These are phyloP conservation scores for Teleopsis dalmanni DNA, from an alignment of 1,140 invertebrate genomes.

Conservation along the genomic window DNA sequence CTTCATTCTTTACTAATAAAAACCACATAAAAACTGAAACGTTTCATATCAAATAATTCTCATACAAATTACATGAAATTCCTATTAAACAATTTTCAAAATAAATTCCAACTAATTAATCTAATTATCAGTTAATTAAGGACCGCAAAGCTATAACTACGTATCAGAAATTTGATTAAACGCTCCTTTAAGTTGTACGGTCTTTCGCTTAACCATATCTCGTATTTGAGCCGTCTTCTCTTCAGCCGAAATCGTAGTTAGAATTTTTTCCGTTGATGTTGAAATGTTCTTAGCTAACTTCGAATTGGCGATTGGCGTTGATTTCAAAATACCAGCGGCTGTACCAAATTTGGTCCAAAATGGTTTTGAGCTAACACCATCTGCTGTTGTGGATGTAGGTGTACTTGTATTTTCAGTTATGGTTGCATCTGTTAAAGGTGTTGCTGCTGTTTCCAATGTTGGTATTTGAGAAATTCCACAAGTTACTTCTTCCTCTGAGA, in stretches of 20 bases:
- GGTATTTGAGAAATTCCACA: neutral
- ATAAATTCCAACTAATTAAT: neutral
- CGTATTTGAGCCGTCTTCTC: slow-evolving; percentile 19
- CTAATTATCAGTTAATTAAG: neutral
- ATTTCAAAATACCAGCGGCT: neutral
- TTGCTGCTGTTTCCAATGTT: no score
- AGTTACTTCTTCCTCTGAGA: neutral
- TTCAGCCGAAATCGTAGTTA: slow-evolving; percentile 21
- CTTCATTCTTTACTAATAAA: no score
- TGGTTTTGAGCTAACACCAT: neutral
- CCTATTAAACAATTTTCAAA: neutral
- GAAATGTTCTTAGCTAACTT: slow-evolving; percentile 15
- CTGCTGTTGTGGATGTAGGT: no score
- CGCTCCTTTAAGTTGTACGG: slow-evolving; percentile 24
- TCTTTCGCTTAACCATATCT: slow-evolving; percentile 26
- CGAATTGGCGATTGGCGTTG: slow-evolving; percentile 9
- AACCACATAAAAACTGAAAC: no score
- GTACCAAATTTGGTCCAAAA: neutral
- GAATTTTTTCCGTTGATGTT: slow-evolving; percentile 23
- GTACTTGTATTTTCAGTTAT: no score
- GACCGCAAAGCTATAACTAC: neutral
- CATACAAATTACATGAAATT: neutral
- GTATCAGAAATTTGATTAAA: slow-evolving; percentile 20
- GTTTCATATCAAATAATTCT: no score
- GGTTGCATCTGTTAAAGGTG: no score